Conservation (phyloP, 1,140 invertebrate genomes). For the Cardiocondyla obscurior region DNA sequence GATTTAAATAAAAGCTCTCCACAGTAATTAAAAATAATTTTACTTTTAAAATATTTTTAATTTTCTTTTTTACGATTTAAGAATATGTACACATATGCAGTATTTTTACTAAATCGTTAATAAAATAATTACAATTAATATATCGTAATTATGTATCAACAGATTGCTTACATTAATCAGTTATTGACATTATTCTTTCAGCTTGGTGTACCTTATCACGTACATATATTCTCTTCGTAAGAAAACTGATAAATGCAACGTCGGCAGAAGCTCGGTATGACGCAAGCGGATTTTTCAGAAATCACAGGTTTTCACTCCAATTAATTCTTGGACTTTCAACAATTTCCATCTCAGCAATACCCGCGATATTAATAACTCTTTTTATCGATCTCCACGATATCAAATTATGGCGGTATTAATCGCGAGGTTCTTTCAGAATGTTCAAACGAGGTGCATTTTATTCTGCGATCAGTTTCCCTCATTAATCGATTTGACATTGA, state of each 20-base stretch:
- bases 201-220: constrained; percentile 60
- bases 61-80: background rate
- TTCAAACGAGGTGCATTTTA: background rate
- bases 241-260: background rate
- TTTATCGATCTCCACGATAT: background rate
- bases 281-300: constrained; percentile 46
- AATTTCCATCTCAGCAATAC: background rate
- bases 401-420: background rate
- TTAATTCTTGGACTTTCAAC: background rate
- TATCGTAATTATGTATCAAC: background rate
- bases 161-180: constrained; percentile 23
- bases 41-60: background rate
- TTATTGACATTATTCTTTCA: constrained; percentile 67
- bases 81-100: background rate
- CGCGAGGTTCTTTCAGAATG: background rate
- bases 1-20: background rate
- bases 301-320: background rate
- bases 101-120: constrained; percentile 5
- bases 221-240: constrained; percentile 42
- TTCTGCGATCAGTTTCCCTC: background rate
- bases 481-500: constrained; percentile 51
- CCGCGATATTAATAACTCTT: background rate
- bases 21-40: background rate
- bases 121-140: constrained; percentile 6
- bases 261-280: no score